Evolutionary conservation across 2,113 vertebrate species (phyloP).

Genomic region (Natator depressus): DNA sequence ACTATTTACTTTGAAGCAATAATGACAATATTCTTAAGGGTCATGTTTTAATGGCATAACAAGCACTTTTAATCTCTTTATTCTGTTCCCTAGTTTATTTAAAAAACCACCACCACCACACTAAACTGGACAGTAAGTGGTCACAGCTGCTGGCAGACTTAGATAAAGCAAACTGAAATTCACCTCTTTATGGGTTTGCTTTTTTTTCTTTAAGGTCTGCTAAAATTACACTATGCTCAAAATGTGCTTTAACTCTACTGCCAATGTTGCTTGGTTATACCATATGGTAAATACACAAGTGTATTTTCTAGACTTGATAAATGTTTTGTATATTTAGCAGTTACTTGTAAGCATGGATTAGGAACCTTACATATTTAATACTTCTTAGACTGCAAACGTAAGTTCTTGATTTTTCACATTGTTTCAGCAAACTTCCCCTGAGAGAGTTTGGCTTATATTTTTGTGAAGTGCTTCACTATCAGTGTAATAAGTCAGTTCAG

Average conservation of each 20-base stretch:
- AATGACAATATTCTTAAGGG: neutral
- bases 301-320: neutral
- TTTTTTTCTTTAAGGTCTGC: conserved; percentile 51
- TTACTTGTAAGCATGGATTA: neutral
- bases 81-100: neutral
- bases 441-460: neutral
- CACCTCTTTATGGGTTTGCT: neutral
- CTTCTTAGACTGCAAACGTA: neutral
- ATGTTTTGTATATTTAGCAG: neutral
- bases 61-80: conserved; percentile 41
- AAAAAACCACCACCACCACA: conserved; percentile 25
- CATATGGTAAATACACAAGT: conserved; percentile 9
- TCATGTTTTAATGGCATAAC: conserved; percentile 36
- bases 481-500: neutral
- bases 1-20: neutral
- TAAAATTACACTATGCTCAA: conserved; percentile 60
- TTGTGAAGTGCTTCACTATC: neutral
- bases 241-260: conserved; percentile 34
- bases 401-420: neutral
- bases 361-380: neutral
- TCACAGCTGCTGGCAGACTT: neutral
- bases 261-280: conserved; percentile 25
- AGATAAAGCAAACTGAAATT: conserved; percentile 34
- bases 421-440: neutral
- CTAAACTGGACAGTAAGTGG: neutral